Percentiles rank a stretch among this genome's conserved stretches.
Conservation (phyloP, 2,113 vertebrate species). For the Silurus asotus region DNA sequence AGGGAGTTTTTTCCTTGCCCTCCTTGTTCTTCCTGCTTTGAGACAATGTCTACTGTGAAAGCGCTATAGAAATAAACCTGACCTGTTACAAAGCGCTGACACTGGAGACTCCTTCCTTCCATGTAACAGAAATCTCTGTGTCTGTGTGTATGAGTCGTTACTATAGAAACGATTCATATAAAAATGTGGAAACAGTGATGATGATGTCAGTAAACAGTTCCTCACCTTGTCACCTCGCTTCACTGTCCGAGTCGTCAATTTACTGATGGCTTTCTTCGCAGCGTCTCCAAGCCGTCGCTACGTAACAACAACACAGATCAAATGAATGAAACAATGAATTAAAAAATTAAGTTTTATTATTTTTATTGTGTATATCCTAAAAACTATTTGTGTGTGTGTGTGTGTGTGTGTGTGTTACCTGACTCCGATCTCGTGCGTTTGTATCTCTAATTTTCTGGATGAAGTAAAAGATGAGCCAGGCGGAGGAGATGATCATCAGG, state of each 20-base stretch:
- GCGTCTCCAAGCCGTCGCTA: slow-evolving; percentile 95
- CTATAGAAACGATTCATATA: neutral
- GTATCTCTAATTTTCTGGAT: slow-evolving; percentile 97
- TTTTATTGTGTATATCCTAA: too few species aligned
- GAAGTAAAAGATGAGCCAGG: slow-evolving; percentile 99
- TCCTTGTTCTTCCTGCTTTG: too few species aligned
- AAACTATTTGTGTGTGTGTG: neutral
- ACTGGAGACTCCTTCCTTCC: neutral
- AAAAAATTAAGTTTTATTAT: too few species aligned
- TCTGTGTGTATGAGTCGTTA: neutral
- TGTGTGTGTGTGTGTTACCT: slow-evolving; percentile 72
- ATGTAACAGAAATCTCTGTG: neutral
- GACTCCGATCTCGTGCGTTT: slow-evolving; percentile 87
- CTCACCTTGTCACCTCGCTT: slow-evolving; percentile 97
- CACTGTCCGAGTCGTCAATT: slow-evolving; percentile 93
- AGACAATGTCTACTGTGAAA: neutral
- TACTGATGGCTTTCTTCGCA: slow-evolving; percentile 95
- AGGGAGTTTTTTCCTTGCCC: too few species aligned
- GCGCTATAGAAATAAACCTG: neutral
- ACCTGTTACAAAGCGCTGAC: neutral
- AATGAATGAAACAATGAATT: too few species aligned
- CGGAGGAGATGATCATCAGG: slow-evolving; percentile 96
- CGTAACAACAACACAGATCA: slow-evolving; percentile 8
- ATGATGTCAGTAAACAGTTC: slow-evolving; percentile 5
- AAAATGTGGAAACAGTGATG: neutral